Base-by-base conservation (phyloP, 1,140 invertebrate species). In the Bombus breviceps region DNA sequence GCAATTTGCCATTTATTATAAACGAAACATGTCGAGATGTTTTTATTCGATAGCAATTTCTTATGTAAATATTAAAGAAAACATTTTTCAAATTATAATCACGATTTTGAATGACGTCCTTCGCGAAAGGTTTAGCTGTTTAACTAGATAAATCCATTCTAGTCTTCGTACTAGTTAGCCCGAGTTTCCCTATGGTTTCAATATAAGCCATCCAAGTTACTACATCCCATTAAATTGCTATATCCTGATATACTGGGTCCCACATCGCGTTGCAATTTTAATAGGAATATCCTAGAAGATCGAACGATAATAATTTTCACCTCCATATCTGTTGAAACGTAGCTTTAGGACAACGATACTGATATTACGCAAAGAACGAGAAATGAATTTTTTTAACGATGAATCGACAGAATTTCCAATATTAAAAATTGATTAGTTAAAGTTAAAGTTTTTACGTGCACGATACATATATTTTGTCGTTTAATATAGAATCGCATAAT, bases 151-250 rank as follows among this genome's bases (percentile, higher is more conserved):
- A 39, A 66, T 84, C 59, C 53, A 43, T 79, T 57, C 32, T 72
- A 84, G 62, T 79, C 75, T 41, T 76, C 39, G n/a, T 62, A 72
- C 53, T 84, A 79, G 75, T 84, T 84, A 78, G 71, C 75, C 13
- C 9, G 37, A 79, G 75, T 34, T 79, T 53, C 53, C 75, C 75
- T 37, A 72, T 79, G 75, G 75, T 77, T 71, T 47, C 76, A 71
- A 57, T 37, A 25, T 37, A 75, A 53, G 47, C n/a, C 39, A 77
- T 84, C 82, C 53, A 84, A 84, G 66, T 84, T 79, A 32, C 75
- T 84, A 69, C 53, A 72, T 72, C 53, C 66, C 75, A 84, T 84
- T 84, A 84, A 84, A 84, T 84, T 79, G 39, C 37, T 72, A 79
- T 79, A 71, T 69, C 68, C n/a, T 62, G 66, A 78, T 69, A 71